phyloP scores from a whole-genome alignment of 2,113 vertebrate species.

The Catagonus wagneri region DNA sequence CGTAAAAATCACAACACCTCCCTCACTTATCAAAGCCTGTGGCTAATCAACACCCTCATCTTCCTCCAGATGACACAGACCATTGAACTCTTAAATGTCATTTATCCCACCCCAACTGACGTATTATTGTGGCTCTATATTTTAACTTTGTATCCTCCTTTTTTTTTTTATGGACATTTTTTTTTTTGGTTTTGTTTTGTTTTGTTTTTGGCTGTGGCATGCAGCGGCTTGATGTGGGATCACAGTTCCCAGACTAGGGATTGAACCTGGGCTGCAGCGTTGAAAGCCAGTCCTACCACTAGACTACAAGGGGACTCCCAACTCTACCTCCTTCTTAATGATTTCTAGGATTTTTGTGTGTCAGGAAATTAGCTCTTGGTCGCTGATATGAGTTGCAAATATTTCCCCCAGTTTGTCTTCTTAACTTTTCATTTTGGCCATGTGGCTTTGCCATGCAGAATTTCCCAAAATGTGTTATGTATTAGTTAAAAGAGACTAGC shows the following conservation, averaged over 20 bases:
- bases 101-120: fast-evolving
- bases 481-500: neutral
- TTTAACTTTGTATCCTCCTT: neutral
- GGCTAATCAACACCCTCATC: neutral
- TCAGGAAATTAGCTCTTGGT: neutral
- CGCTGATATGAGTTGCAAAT: neutral
- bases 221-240: too few species aligned
- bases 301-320: too few species aligned
- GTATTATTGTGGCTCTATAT: neutral
- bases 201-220: too few species aligned
- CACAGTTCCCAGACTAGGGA: too few species aligned
- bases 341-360: neutral
- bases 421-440: neutral
- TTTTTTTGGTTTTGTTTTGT: too few species aligned
- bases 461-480: neutral
- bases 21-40: neutral
- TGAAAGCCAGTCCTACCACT: too few species aligned
- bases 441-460: neutral
- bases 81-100: fast-evolving
- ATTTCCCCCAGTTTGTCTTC: neutral
- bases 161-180: too few species aligned
- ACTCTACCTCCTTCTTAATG: neutral
- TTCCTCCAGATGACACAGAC: neutral
- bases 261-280: too few species aligned
- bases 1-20: neutral